These are phyloP conservation scores for Staurois parvus DNA, from an alignment of 2,797 vertebrate genomes.

Conservation along the genomic window DNA sequence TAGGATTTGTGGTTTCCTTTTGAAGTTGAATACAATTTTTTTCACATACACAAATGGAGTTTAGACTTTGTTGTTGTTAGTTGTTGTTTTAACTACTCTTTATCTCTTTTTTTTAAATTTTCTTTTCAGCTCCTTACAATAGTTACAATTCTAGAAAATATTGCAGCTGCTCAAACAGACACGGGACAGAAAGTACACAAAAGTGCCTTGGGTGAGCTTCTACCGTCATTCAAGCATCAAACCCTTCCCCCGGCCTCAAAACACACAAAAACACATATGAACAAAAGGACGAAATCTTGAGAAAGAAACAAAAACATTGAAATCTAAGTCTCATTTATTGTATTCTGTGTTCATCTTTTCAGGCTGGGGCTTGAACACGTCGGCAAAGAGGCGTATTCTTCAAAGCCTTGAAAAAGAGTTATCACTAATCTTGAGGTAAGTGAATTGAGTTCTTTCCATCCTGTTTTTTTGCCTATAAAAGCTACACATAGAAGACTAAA, in stretches of 20 bases:
- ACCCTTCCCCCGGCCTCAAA: constrained; percentile 10
- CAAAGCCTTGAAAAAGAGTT: neutral
- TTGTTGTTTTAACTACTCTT: neutral
- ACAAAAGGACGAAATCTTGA: constrained; percentile 27
- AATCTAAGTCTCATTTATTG: constrained; percentile 32
- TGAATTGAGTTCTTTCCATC: too few species aligned
- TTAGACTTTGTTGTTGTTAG: neutral
- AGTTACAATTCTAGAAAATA: constrained; percentile 33
- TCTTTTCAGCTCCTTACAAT: constrained; percentile 28
- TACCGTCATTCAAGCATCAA: constrained; percentile 32
- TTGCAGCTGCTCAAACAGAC: constrained; percentile 60
- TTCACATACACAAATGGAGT: neutral
- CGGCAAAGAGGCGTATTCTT: neutral
- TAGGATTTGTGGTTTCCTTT: constrained; percentile 19
- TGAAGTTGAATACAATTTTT: constrained; percentile 2
- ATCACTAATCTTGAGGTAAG: too few species aligned
- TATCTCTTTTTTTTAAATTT: neutral
- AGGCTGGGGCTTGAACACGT: constrained; percentile 1
- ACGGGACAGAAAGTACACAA: constrained; percentile 32
- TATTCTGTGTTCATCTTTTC: constrained; percentile 2
- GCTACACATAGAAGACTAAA: too few species aligned
- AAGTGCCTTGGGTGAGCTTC: constrained; percentile 40
- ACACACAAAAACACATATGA: constrained; percentile 18
- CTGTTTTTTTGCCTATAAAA: too few species aligned
- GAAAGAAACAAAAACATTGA: constrained; percentile 37